Evolutionary conservation across 2,888 invertebrate genomes (phyloP).

Genomic region (Gastracanthus pulcherrimus): DNA sequence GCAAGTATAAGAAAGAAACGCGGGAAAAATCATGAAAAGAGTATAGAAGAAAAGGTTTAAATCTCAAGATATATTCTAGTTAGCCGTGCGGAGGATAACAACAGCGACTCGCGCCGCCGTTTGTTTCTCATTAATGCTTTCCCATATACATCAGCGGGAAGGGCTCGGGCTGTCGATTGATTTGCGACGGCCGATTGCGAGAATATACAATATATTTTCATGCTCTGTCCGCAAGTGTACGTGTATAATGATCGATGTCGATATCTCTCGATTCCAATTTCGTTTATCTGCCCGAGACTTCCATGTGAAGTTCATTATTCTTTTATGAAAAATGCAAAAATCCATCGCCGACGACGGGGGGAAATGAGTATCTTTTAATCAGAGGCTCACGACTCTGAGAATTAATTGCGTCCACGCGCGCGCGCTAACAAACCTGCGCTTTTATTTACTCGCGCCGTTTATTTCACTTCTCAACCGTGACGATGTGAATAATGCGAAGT

Average conservation of each 20-base stretch:
- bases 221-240: too few relatives aligned
- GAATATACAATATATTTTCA: neutral
- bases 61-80: neutral
- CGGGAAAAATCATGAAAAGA: too few relatives aligned
- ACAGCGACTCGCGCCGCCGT: neutral
- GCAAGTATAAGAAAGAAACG: neutral
- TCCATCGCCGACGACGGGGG: neutral
- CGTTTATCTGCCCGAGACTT: neutral
- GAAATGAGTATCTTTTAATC: conserved; percentile 40
- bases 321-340: neutral
- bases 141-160: conserved; percentile 30
- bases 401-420: conserved; percentile 36
- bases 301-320: neutral
- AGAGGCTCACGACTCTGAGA: neutral
- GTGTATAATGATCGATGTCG: neutral
- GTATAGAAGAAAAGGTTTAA: neutral
- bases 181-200: conserved; percentile 26
- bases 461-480: neutral
- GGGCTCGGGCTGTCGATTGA: conserved; percentile 24
- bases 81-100: neutral
- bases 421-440: neutral
- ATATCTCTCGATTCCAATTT: conserved; percentile 13
- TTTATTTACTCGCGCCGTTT: conserved; percentile 11
- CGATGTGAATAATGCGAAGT: neutral
- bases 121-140: conserved; percentile 28